Percentiles rank a stretch among this genome's conserved stretches.
phyloP scores from a whole-genome alignment of 2,113 vertebrate genomes.

The Gymnorhina tibicen region DNA sequence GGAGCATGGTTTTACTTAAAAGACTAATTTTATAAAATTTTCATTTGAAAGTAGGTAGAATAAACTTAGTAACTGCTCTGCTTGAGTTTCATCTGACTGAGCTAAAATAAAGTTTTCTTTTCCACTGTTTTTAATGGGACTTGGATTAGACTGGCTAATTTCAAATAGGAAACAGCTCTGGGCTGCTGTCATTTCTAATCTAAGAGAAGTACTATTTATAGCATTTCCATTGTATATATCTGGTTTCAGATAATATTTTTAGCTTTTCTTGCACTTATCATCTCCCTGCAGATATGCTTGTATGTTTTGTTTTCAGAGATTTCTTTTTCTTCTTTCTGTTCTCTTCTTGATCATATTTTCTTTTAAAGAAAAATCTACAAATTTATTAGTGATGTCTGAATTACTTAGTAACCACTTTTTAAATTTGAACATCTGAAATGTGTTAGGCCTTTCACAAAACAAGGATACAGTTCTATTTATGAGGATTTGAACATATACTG shows the following conservation, averaged over 20 bases:
- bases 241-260: conserved; percentile 6
- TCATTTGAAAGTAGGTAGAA: neutral
- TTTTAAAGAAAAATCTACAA: neutral
- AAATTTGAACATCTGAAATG: neutral
- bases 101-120: neutral
- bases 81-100: neutral
- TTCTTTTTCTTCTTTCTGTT: neutral
- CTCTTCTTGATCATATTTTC: neutral
- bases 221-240: neutral
- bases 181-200: conserved; percentile 3
- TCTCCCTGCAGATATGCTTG: neutral
- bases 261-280: neutral
- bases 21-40: neutral
- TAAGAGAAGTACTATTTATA: neutral
- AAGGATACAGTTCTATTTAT: neutral
- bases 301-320: neutral
- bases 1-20: neutral
- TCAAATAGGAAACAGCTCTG: conserved; percentile 15
- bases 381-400: neutral
- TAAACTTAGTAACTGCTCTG: neutral
- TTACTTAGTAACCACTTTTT: neutral
- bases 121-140: neutral
- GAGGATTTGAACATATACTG: neutral
- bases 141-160: neutral
- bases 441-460: neutral